Evolutionary conservation across 2,797 vertebrate species (phyloP).

Genomic region (Tachyglossus aculeatus): DNA sequence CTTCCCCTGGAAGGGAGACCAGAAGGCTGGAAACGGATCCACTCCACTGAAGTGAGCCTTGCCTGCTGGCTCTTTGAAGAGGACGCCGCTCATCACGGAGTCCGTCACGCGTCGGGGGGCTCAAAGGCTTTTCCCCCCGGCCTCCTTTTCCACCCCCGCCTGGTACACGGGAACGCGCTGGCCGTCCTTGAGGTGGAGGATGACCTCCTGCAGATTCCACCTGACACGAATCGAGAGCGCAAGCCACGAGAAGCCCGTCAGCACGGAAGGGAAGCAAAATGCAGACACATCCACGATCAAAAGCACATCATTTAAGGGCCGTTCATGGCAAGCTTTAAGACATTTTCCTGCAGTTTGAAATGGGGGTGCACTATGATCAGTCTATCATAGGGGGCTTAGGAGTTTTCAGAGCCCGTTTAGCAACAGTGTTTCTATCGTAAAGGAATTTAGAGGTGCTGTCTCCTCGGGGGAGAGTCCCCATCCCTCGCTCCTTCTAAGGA

Average conservation of each 20-base stretch:
- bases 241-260: neutral
- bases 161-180: constrained; percentile 61
- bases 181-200: constrained; percentile 69
- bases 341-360: too few species aligned
- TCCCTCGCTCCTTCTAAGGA: too few species aligned
- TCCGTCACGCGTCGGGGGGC: neutral
- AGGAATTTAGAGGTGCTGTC: too few species aligned
- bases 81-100: constrained; percentile 35
- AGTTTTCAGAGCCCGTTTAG: too few species aligned
- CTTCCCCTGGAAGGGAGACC: too few species aligned
- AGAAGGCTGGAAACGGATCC: neutral
- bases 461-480: too few species aligned
- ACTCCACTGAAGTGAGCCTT: neutral
- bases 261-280: neutral
- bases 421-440: too few species aligned
- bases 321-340: neutral
- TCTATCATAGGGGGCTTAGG: too few species aligned
- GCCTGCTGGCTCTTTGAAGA: too few species aligned
- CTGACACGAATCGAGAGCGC: constrained; percentile 52
- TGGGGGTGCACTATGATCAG: too few species aligned
- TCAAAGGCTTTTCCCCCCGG: constrained; percentile 12
- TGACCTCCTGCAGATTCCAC: constrained; percentile 74
- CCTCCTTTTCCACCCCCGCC: neutral
- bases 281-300: neutral
- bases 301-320: neutral